Evolutionary conservation across 2,888 invertebrate genomes (phyloP), one percentile per base, ranked within the genome.

Genomic region (Brenthis daphne): DNA sequence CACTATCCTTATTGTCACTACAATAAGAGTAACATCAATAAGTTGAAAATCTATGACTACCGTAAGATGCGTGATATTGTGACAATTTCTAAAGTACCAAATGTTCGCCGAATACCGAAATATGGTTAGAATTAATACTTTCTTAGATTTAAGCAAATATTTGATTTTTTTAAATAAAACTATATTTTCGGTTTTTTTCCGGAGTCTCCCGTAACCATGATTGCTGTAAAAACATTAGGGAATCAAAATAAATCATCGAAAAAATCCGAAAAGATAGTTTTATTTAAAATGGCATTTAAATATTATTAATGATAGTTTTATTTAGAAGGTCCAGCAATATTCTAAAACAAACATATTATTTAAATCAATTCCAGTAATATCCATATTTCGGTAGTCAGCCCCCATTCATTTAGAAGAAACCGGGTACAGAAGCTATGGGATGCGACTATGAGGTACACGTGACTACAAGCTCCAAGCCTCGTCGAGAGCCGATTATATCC

Each of bases 401-500:
- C 20, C 16, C 6, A 37, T 50, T 37, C 37, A 58, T 43, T 43
- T 37, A 58, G n/a, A 54, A 48, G n/a, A 48, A 48, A 61, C 20
- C 16, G 47, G 57, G 37, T 53, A 57, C 51, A 65, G 64, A 70
- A 67, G 70, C 61, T 68, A 64, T 71, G 63, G 68, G 65, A 48
- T 48, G 72, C 67, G 65, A 65, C 65, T 72, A 70, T 76, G 75
- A 84, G 80, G 80, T 82, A 82, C 79, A 78, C 65, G 77, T 78
- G 79, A 80, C 80, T 78, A 79, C 76, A 84, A 84, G 84, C 83
- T 82, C 80, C 73, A 85, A 87, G 85, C 86, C 75, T 81, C 72
- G 76, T 80, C 79, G 77, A 76, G 82, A 81, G 80, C 80, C 79
- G 78, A 73, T 73, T 73, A 71, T 67, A 67, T 64, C 63, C 64